Base-by-base conservation (phyloP, 1,140 invertebrate genomes). In the Uloborus diversus region DNA sequence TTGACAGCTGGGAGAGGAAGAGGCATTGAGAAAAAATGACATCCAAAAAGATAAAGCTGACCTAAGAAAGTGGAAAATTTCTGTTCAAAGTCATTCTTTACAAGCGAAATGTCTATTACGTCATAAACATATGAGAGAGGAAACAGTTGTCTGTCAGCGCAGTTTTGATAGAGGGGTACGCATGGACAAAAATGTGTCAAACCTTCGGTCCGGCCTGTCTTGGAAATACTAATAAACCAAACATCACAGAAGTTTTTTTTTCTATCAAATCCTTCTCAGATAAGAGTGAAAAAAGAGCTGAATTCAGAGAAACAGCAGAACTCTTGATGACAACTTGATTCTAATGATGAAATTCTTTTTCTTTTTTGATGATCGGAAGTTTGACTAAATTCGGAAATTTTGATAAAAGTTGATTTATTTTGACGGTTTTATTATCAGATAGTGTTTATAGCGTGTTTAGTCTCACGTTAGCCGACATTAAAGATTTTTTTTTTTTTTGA, bases 161-260 rank as follows among this genome's bases (percentile, higher is more conserved):
- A 35, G 13, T 9, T 17, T 32, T 35, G 59, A 35, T 35, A 20
- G 32, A 62, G 32, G 13, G 30, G 32, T 59, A 28, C 59, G 23
- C 59, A 37, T 62, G 28, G 56, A 30, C 25, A 59, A 30, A 59
- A 59, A 56, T 20, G 59, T 62, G 59, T 62, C 59, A 62, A 62
- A 37, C 32, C n/a, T 62, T 62, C 37, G 59, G 28, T 33, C 37
- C 32, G 9, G 37, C 30, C n/a, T 62, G n/a, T 62, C 59, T 62
- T 62, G 32, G 23, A 35, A 20, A 35, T 62, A 62, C 59, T 62
- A 62, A 62, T 35, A 62, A 62, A 33, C 59, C 4, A 35, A 59
- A 28, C 9, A 53, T 20, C 23, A 59, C 27, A 59, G n/a, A 30
- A n/a, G 14, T 59, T 53, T 53, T 53, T n/a, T 53, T 20, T 53